Conservation (phyloP, 2,113 vertebrate genomes). For the Tragelaphus strepsiceros region DNA sequence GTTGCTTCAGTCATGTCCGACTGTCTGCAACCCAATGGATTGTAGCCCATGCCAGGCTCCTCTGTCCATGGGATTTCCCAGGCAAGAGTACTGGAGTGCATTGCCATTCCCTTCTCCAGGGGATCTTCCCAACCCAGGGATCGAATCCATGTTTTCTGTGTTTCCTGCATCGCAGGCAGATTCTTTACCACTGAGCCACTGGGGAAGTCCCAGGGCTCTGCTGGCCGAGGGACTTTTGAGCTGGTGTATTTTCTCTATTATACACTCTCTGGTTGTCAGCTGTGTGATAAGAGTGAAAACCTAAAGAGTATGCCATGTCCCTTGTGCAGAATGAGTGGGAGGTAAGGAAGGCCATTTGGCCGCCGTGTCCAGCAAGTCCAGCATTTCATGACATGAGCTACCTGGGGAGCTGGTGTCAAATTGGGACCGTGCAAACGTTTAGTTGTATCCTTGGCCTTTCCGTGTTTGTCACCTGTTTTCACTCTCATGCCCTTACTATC, state of each 20-base stretch:
- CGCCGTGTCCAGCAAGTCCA: not conserved
- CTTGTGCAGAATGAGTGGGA: not conserved
- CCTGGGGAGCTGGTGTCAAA: not conserved
- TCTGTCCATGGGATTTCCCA: not conserved
- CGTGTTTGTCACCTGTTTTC: not conserved
- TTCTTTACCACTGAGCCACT: not conserved
- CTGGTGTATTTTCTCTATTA: fast-evolving
- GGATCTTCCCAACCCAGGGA: not conserved
- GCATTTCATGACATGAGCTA: not conserved
- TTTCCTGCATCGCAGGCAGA: not conserved
- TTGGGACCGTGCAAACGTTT: fast-evolving
- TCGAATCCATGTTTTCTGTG: not conserved
- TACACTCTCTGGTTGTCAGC: not conserved
- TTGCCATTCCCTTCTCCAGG: not conserved
- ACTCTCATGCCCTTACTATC: not conserved
- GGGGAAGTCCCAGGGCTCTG: not conserved
- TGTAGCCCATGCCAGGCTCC: not conserved
- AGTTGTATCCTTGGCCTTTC: not conserved
- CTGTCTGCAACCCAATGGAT: not conserved
- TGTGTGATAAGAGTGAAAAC: not conserved
- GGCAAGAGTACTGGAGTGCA: not conserved
- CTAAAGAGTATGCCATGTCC: not conserved
- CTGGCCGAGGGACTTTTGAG: not conserved
- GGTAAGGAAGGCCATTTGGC: fast-evolving
- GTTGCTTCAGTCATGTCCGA: not conserved